A percentile compares a stretch with the other conserved stretches of the same genome.
These are phyloP conservation scores for Sigmodon hispidus DNA, from an alignment of 2,113 vertebrate species.

Conservation along the genomic window DNA sequence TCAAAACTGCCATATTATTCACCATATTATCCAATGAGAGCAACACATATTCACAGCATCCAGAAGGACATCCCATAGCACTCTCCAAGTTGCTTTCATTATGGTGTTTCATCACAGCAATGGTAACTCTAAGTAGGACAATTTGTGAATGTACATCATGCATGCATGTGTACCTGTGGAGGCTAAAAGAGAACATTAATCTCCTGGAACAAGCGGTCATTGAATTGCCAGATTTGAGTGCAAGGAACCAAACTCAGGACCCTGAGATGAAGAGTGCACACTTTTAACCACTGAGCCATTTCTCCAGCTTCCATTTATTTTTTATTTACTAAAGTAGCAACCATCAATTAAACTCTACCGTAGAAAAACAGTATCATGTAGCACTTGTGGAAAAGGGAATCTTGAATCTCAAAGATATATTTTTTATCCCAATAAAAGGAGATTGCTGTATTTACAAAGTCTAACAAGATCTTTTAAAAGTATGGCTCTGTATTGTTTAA, in stretches of 20 bases:
- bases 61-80: no score
- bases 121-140: not conserved
- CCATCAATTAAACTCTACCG: slow-evolving; percentile 4
- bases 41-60: no score
- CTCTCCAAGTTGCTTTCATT: not conserved
- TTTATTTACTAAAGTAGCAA: not conserved
- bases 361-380: not conserved
- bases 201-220: no score
- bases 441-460: not conserved
- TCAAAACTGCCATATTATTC: no score
- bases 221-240: not conserved
- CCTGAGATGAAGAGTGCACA: no score
- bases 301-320: not conserved
- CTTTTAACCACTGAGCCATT: not conserved
- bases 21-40: no score
- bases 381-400: not conserved
- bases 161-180: not conserved
- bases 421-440: not conserved
- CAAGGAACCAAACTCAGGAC: not conserved
- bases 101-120: not conserved
- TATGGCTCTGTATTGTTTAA: not conserved
- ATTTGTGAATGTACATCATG: not conserved
- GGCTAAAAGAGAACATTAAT: not conserved
- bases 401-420: not conserved
- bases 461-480: no score